Percentiles rank a stretch among this genome's conserved stretches.
These are phyloP conservation scores for Drosophila biarmipes DNA, from an alignment of 1,140 invertebrate species.

Conservation along the genomic window DNA sequence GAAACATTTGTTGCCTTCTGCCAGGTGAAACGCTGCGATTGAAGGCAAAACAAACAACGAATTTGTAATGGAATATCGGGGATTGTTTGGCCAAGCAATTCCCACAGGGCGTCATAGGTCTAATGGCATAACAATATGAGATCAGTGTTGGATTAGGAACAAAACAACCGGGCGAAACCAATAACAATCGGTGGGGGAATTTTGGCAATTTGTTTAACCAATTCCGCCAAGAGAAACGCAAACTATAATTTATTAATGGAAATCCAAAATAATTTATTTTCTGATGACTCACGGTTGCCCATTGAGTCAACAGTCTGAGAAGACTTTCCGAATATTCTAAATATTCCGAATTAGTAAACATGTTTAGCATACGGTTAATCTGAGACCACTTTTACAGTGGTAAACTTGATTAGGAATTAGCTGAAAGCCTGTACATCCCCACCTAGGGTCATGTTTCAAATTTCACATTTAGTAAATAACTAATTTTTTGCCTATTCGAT, in stretches of 20 bases:
- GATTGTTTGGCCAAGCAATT: constrained; percentile 23
- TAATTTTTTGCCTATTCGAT: constrained; percentile 24
- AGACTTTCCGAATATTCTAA: neutral
- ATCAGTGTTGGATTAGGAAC: constrained; percentile 10
- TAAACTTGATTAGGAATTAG: constrained; percentile 7
- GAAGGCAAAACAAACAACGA: constrained; percentile 37
- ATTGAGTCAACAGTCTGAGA: constrained; percentile 16
- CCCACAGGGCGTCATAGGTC: constrained; percentile 7
- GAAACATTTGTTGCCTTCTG: constrained; percentile 48
- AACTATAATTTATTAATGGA: constrained; percentile 26
- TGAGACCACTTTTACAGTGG: neutral
- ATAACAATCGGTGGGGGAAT: constrained; percentile 30
- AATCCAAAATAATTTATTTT: constrained; percentile 4
- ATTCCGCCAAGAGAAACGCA: constrained; percentile 39
- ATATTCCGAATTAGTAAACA: constrained; percentile 1
- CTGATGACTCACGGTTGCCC: constrained; percentile 22
- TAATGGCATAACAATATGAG: constrained; percentile 32
- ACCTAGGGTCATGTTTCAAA: constrained; percentile 23
- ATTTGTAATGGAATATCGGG: constrained; percentile 61
- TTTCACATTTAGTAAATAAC: constrained; percentile 27
- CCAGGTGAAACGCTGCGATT: constrained; percentile 19
- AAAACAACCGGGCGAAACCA: constrained; percentile 14
- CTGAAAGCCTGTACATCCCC: constrained; percentile 4
- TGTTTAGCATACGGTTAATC: constrained; percentile 6
- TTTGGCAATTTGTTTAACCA: constrained; percentile 44